Evolutionary conservation across 2,888 invertebrate species (phyloP).

Genomic region (Drosophila meridiana): DNA sequence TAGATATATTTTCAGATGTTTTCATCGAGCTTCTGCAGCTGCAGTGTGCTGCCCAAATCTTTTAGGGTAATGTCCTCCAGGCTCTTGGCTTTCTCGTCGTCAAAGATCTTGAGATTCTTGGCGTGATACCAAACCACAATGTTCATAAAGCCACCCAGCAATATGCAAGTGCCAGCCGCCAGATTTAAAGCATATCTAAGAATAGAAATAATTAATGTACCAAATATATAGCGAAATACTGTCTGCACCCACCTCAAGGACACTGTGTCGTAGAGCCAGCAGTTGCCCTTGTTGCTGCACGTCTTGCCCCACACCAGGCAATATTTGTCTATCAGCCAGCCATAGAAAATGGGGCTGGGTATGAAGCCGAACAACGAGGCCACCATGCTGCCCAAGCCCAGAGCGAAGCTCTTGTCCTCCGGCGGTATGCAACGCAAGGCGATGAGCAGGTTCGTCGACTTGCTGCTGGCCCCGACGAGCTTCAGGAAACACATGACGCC

Average conservation of each 20-base stretch:
- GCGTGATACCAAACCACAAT: constrained; percentile 88
- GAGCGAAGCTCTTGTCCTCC: constrained; percentile 89
- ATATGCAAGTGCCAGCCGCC: constrained; percentile 87
- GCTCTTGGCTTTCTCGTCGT: constrained; percentile 85
- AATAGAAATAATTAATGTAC: background rate
- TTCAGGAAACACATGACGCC: constrained; percentile 87
- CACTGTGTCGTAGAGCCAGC: constrained; percentile 90
- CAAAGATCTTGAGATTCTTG: constrained; percentile 89
- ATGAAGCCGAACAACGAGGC: constrained; percentile 89
- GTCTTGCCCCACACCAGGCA: constrained; percentile 91
- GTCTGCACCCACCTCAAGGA: constrained; percentile 84
- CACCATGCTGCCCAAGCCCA: constrained; percentile 88
- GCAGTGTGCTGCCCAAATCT: constrained; percentile 34
- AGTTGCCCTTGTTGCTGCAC: constrained; percentile 89
- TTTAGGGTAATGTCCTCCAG: constrained; percentile 25
- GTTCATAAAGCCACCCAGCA: constrained; percentile 88
- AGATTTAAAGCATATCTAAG: constrained; percentile 87
- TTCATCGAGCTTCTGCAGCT: constrained; percentile 23
- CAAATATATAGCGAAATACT: too few relatives aligned
- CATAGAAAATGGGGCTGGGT: constrained; percentile 90
- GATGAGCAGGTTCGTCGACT: constrained; percentile 87
- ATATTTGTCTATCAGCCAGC: constrained; percentile 87
- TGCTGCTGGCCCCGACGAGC: constrained; percentile 86
- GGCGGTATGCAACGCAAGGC: constrained; percentile 88
- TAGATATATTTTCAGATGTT: constrained; percentile 11